These are phyloP conservation scores for Pteronura brasiliensis DNA, from an alignment of 2,113 vertebrate species.

Conservation along the genomic window DNA sequence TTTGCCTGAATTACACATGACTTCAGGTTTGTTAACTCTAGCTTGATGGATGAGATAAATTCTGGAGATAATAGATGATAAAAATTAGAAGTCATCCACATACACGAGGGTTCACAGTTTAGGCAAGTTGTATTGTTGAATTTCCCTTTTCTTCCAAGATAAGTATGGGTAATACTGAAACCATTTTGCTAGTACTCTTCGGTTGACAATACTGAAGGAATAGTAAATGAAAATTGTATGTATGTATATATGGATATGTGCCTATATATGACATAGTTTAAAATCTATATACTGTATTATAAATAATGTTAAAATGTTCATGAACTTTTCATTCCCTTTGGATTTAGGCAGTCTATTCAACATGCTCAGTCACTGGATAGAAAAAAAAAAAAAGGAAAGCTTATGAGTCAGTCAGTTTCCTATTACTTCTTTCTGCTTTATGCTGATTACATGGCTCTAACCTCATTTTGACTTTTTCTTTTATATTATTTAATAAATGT, in stretches of 20 bases:
- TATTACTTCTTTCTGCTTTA: neutral
- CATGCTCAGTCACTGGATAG: neutral
- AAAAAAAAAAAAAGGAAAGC: neutral
- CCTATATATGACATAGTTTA: neutral
- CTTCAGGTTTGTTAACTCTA: neutral
- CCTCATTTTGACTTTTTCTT: neutral
- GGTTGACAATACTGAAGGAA: neutral
- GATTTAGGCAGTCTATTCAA: neutral
- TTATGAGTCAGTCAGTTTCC: neutral
- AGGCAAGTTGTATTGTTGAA: neutral
- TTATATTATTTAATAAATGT: neutral
- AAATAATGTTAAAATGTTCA: neutral
- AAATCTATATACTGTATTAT: neutral
- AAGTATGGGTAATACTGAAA: neutral
- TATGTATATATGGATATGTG: neutral
- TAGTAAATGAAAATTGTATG: neutral
- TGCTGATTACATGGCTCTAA: neutral
- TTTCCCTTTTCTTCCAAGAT: neutral
- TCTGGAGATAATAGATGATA: neutral
- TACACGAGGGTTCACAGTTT: neutral
- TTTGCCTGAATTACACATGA: neutral
- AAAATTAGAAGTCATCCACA: neutral
- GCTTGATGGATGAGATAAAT: neutral
- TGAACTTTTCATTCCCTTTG: neutral
- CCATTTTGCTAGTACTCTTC: neutral